Conservation (phyloP, 2,888 invertebrate species). For the Xanthostigma xanthostigma region DNA sequence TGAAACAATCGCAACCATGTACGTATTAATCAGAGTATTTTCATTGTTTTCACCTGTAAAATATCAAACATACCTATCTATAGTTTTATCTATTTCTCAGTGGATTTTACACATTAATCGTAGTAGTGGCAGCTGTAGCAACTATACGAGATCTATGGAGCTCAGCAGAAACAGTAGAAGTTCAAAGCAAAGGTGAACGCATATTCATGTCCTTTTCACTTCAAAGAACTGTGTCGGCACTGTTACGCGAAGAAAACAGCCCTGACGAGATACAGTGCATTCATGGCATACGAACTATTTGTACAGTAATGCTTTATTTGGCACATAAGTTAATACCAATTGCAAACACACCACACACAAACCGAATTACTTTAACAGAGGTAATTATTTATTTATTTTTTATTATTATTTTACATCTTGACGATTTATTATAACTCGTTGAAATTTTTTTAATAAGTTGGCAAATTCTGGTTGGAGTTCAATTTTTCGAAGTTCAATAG, state of each 20-base stretch:
- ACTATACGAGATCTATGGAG: conserved; percentile 28
- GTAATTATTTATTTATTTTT: conserved; percentile 26
- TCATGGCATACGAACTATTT: conserved; percentile 52
- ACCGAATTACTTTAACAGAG: conserved; percentile 42
- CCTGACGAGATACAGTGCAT: conserved; percentile 48
- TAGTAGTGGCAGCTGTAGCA: conserved; percentile 30
- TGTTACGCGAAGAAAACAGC: conserved; percentile 34
- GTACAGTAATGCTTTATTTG: conserved; percentile 44
- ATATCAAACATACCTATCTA: not conserved
- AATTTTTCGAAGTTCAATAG: conserved; percentile 43
- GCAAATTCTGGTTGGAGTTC: conserved; percentile 42
- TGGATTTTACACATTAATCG: conserved; percentile 28
- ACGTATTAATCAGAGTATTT: not conserved
- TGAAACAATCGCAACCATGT: conserved; percentile 22
- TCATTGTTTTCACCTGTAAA: not conserved
- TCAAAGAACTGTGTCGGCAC: conserved; percentile 40
- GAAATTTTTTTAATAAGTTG: conserved; percentile 17
- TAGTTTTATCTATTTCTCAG: conserved; percentile 21
- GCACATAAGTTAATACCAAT: conserved; percentile 52
- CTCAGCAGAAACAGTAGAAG: conserved; percentile 13
- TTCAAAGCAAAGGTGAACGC: conserved; percentile 18
- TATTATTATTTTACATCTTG: not conserved
- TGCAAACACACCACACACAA: conserved; percentile 45
- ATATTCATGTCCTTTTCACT: conserved; percentile 44
- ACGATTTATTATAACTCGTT: too few species aligned